A percentile compares a stretch with the other conserved stretches of the same genome.
These are phyloP conservation scores for Hymenochirus boettgeri DNA, from an alignment of 2,113 vertebrate genomes.

Conservation along the genomic window DNA sequence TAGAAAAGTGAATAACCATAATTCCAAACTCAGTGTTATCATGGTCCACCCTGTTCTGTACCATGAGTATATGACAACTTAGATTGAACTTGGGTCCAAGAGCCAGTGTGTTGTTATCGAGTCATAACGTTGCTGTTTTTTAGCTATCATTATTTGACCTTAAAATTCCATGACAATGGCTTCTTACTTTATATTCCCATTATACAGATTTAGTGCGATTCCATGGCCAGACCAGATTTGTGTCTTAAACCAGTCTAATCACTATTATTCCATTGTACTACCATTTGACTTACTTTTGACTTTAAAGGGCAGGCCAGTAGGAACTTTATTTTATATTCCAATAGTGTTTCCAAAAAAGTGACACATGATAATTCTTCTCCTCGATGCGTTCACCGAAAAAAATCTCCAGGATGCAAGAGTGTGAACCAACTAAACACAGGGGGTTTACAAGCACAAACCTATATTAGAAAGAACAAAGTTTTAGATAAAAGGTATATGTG, in stretches of 20 bases:
- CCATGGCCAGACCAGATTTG: neutral
- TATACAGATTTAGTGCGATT: neutral
- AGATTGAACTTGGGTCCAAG: too few relatives aligned
- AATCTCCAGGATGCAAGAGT: slow-evolving; percentile 89
- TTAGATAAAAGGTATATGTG: too few relatives aligned
- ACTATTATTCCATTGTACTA: too few relatives aligned
- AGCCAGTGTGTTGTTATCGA: too few relatives aligned
- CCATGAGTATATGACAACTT: neutral
- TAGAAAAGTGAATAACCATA: slow-evolving; percentile 8
- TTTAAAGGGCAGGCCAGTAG: slow-evolving; percentile 90
- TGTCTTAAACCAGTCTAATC: neutral
- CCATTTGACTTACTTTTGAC: slow-evolving; percentile 83
- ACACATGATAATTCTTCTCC: slow-evolving; percentile 85
- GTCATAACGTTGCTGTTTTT: neutral
- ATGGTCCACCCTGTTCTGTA: neutral
- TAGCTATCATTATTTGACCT: slow-evolving; percentile 13
- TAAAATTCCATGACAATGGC: too few relatives aligned
- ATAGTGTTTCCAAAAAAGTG: slow-evolving; percentile 95
- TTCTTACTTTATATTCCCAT: slow-evolving; percentile 12
- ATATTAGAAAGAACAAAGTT: neutral
- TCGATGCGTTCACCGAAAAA: slow-evolving; percentile 92
- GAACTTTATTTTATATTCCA: slow-evolving; percentile 86
- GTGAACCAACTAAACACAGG: slow-evolving; percentile 81
- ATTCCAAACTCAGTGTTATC: neutral
- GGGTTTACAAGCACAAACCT: slow-evolving; percentile 93